Conservation (phyloP, 2,113 vertebrate genomes). For the Rutilus rutilus region DNA sequence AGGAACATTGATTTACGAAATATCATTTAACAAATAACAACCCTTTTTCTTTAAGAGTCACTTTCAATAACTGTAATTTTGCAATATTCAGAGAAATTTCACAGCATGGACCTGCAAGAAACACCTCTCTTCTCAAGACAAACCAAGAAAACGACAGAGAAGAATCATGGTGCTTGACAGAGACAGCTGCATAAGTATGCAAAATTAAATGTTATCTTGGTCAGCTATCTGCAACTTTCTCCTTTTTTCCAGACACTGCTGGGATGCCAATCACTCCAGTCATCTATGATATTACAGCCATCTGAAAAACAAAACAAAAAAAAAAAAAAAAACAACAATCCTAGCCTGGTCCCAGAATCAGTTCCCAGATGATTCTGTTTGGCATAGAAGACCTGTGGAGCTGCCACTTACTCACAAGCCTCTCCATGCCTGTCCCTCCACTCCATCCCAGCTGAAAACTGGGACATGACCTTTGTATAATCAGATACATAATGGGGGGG, state of each 20-base stretch:
- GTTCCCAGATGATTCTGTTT: slow-evolving; percentile 33
- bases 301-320: background rate
- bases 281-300: slow-evolving; percentile 17
- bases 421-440: background rate
- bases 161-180: slow-evolving; percentile 19
- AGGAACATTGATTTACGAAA: slow-evolving; percentile 27
- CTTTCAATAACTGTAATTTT: slow-evolving; percentile 10
- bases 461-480: slow-evolving; percentile 25
- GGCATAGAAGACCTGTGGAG: background rate
- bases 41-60: background rate
- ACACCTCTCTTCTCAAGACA: background rate
- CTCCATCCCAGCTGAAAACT: slow-evolving; percentile 5
- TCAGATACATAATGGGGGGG: background rate
- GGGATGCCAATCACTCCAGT: slow-evolving; percentile 13
- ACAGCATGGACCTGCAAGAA: background rate
- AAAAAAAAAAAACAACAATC: too few species aligned
- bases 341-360: background rate
- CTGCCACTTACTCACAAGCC: slow-evolving; percentile 19
- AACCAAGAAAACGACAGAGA: background rate
- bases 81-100: background rate
- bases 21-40: slow-evolving; percentile 47
- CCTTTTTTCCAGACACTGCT: background rate
- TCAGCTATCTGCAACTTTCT: background rate
- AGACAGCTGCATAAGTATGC: background rate
- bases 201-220: background rate